A percentile compares a stretch with the other conserved stretches of the same genome.
These are phyloP conservation scores for Brachyalestes nurse DNA, from an alignment of 2,797 vertebrate species.

Conservation along the genomic window DNA sequence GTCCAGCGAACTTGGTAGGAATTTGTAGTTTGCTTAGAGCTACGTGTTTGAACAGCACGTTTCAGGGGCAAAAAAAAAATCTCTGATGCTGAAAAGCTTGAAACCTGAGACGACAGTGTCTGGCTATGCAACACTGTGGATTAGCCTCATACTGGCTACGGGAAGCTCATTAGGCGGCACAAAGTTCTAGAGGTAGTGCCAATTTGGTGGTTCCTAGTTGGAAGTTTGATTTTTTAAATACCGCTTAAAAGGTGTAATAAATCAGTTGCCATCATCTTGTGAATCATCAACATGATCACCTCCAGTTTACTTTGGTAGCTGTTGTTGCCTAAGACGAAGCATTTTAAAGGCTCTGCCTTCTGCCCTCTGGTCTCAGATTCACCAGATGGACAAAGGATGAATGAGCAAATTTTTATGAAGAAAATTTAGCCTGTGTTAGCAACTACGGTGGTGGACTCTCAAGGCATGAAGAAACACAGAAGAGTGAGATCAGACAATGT, in stretches of 20 bases:
- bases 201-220: neutral
- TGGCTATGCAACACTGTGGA: neutral
- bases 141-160: slow-evolving; percentile 19
- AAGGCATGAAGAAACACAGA: neutral
- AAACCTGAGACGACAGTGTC: neutral
- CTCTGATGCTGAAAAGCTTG: neutral
- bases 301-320: neutral
- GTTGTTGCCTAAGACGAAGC: neutral
- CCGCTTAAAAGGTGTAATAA: neutral
- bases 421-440: slow-evolving; percentile 22
- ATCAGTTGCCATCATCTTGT: neutral
- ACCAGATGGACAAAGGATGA: slow-evolving; percentile 40
- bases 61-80: neutral
- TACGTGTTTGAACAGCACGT: neutral
- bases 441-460: neutral
- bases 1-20: neutral
- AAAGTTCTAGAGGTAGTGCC: neutral
- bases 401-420: slow-evolving; percentile 14
- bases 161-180: slow-evolving; percentile 1
- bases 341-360: neutral
- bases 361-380: neutral
- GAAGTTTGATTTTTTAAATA: neutral
- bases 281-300: slow-evolving; percentile 3
- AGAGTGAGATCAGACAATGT: slow-evolving; percentile 33
- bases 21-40: slow-evolving; percentile 12